Conservation (phyloP, 2,113 vertebrate genomes). For the Sturnira hondurensis region DNA sequence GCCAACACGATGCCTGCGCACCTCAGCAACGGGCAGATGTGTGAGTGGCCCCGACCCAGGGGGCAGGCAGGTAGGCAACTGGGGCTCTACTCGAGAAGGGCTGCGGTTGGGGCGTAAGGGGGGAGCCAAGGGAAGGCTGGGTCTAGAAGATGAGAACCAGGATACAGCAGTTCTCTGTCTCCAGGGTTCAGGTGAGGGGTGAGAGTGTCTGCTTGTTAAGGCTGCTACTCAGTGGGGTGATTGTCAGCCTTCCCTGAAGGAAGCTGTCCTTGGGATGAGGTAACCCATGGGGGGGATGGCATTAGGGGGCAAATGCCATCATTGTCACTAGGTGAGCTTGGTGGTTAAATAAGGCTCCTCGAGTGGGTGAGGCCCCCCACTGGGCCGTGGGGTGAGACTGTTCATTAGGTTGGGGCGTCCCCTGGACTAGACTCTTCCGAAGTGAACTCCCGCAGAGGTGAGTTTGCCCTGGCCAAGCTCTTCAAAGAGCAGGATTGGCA, state of each 20-base stretch:
- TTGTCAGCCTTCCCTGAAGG: neutral
- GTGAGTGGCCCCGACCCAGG: constrained; percentile 85
- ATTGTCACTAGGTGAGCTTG: neutral
- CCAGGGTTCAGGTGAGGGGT: neutral
- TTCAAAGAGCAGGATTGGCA: neutral
- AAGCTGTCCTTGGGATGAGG: neutral
- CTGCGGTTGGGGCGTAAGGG: neutral
- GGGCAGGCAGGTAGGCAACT: constrained; percentile 73
- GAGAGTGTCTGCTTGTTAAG: neutral
- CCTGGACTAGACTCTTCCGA: neutral
- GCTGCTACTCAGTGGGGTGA: neutral
- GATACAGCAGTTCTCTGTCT: neutral
- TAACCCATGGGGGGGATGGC: neutral
- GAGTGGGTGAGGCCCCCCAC: neutral
- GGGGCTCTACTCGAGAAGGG: constrained; percentile 15
- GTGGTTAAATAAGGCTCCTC: neutral
- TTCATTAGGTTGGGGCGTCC: neutral
- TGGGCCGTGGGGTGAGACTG: neutral
- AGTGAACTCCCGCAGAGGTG: neutral
- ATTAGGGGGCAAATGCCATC: neutral
- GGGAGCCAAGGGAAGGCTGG: neutral
- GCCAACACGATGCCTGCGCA: constrained; percentile 91
- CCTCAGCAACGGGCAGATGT: constrained; percentile 97
- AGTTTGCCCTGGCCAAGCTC: neutral
- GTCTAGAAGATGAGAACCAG: neutral